Conservation (phyloP, 92 coral and sea anemone genomes). For the Porites cylindrica region DNA sequence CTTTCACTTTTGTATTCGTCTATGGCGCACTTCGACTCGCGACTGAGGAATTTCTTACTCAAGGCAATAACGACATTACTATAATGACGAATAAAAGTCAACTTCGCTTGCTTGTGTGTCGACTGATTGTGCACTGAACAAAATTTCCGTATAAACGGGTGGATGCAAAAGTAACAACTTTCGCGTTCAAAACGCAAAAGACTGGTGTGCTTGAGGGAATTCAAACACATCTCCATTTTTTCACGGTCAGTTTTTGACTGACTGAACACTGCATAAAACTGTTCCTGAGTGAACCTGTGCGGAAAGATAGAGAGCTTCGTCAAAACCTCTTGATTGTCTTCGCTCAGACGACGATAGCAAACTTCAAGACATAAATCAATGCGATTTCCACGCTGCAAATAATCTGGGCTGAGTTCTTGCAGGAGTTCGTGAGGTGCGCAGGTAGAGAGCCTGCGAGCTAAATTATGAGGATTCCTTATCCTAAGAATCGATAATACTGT, state of each 20-base stretch:
- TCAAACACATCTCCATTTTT: not conserved
- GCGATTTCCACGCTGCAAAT: constrained; percentile 10
- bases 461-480: not conserved
- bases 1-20: constrained; percentile 51
- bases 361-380: constrained; percentile 35
- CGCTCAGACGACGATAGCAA: constrained; percentile 41
- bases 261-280: constrained; percentile 1
- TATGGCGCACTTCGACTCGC: constrained; percentile 44
- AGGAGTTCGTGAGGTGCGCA: constrained; percentile 10
- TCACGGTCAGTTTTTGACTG: not conserved
- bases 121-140: constrained; percentile 29
- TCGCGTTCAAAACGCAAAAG: constrained; percentile 16
- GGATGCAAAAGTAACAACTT: constrained; percentile 35
- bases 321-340: constrained; percentile 34
- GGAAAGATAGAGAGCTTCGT: constrained; percentile 57
- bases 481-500: constrained; percentile 18
- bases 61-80: constrained; percentile 9
- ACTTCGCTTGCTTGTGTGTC: constrained; percentile 39
- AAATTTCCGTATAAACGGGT: constrained; percentile 53
- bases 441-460: not conserved
- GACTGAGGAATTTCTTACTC: constrained; percentile 52
- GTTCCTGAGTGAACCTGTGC: constrained; percentile 32
- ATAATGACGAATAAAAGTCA: constrained; percentile 37
- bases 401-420: constrained; percentile 25
- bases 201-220: constrained; percentile 13